Evolutionary conservation across 2,888 invertebrate genomes (phyloP).

Genomic region (Entomobrya multifasciata): DNA sequence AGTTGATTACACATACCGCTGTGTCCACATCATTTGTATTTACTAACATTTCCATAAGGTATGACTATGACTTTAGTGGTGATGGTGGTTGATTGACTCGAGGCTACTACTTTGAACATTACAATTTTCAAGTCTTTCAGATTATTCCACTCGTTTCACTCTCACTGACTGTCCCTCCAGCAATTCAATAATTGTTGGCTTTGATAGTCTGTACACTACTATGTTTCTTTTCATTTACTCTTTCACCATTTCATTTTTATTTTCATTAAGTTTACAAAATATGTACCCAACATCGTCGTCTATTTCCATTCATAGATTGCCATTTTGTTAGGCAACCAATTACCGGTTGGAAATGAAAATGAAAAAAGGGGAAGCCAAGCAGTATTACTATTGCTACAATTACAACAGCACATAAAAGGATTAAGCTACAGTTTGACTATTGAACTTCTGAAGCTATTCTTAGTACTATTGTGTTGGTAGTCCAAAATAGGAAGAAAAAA

Average conservation of each 20-base stretch:
- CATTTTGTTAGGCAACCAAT: slow-evolving; percentile 64
- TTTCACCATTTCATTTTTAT: not conserved
- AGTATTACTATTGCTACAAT: not conserved
- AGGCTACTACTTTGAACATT: no score
- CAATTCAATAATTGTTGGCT: not conserved
- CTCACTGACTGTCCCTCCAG: not conserved
- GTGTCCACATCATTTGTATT: no score
- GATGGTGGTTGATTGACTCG: no score
- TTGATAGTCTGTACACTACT: not conserved
- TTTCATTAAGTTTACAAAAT: slow-evolving; percentile 7
- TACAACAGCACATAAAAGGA: not conserved
- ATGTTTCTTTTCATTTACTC: not conserved
- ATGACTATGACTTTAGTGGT: no score
- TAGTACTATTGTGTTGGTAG: no score
- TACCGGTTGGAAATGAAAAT: slow-evolving; percentile 71
- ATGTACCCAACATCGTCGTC: not conserved
- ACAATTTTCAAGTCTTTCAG: no score
- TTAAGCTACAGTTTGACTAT: not conserved
- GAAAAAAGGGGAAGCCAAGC: slow-evolving; percentile 10
- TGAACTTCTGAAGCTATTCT: no score
- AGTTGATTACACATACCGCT: no score
- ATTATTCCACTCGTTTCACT: no score
- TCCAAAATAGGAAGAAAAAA: not conserved
- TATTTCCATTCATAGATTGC: slow-evolving; percentile 44
- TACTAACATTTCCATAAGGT: no score